Base-by-base conservation (phyloP, 1,140 invertebrate genomes). In the Pantala flavescens region DNA sequence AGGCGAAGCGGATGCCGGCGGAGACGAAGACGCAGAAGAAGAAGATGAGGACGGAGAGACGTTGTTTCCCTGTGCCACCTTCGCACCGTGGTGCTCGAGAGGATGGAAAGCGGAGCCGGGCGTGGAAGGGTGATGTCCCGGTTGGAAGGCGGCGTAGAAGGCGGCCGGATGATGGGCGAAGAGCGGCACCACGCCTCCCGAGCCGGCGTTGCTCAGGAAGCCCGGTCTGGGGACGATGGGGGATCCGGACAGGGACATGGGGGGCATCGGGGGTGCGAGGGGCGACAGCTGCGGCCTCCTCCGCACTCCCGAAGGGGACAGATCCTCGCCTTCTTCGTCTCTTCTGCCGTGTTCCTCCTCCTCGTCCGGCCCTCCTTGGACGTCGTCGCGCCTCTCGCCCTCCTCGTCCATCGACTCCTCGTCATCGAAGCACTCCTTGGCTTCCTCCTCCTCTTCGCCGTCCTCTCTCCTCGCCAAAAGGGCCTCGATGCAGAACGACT, bases 401-500 rank as follows among this genome's bases (percentile, higher is more conserved):
- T 63, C 49, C 12, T 63, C 49, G 49, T 63, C 49, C 49, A 63
- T 63, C 16, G 49, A 63, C 49, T 63, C 49, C 49, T 63, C 49
- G 49, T 63, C 49, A 3, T 63, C 49, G 14, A 7, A 3, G 14
- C n/a, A 16, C 49, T 63, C 49, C 12, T 63, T 21, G 14, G 14
- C 49, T 63, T 16, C 49, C 12, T 63, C 49, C 49, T 21, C n/a
- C 49, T 16, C 14, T 3, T 63, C 49, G 3, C n/a, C 49, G 14
- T 63, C n/a, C 5, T 63, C 49, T 21, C 49, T 63, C 49, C 49
- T 75, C 10, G 82, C 88, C 16, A 90, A 78, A n/a, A 90, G 79
- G 0, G 88, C 88, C 72, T 90, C 89, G 73, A 90, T 90, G 78
- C 88, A 90, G 78, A 90, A 90, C 16, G 49, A 63, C 49, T 63